These are phyloP conservation scores for Oncorhynchus gorbuscha DNA, from an alignment of 2,113 vertebrate species.

Conservation along the genomic window DNA sequence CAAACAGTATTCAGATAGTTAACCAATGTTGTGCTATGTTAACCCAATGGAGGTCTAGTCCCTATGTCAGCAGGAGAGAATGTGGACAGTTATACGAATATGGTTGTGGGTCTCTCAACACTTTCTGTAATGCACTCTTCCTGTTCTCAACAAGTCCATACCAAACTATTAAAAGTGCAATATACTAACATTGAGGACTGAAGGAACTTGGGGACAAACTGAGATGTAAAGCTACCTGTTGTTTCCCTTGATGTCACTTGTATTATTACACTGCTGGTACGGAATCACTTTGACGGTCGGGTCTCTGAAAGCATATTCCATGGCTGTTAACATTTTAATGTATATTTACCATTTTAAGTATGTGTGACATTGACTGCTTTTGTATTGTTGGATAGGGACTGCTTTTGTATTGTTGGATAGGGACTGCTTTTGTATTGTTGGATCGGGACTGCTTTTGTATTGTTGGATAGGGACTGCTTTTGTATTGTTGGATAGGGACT, in stretches of 20 bases:
- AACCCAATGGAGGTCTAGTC: neutral
- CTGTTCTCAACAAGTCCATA: constrained; percentile 4
- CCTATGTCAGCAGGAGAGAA: neutral
- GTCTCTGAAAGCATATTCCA: constrained; percentile 13
- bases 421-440: too few species aligned
- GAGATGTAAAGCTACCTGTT: constrained; percentile 5
- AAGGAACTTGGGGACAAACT: neutral
- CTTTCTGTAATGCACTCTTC: neutral
- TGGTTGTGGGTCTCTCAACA: neutral
- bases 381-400: too few species aligned
- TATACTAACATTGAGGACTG: constrained; percentile 32
- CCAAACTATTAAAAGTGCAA: constrained; percentile 46
- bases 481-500: too few species aligned
- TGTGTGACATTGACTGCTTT: constrained; percentile 36
- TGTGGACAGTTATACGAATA: neutral
- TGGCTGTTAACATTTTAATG: constrained; percentile 17
- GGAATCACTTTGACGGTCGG: constrained; percentile 39
- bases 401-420: constrained; percentile 50
- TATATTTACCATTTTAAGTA: constrained; percentile 27
- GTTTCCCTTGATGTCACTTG: constrained; percentile 27
- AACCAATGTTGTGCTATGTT: neutral
- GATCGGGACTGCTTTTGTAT: constrained; percentile 39
- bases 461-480: constrained; percentile 33
- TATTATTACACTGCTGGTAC: constrained; percentile 39
- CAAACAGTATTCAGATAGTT: constrained; percentile 1